phyloP scores from a whole-genome alignment of 2,888 invertebrate species.

The Villa cingulata region DNA sequence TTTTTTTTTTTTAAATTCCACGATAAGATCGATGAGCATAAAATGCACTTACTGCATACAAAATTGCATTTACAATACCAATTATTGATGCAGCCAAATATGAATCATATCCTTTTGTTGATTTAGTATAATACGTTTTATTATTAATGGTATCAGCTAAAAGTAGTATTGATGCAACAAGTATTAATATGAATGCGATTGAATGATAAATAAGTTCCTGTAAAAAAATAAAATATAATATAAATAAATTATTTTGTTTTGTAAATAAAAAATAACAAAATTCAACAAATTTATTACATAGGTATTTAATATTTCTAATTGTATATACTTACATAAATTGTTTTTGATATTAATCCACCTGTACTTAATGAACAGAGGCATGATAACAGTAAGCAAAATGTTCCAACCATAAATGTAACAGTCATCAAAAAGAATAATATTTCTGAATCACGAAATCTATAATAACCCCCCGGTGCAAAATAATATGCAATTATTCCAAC shows the following conservation, averaged over 20 bases:
- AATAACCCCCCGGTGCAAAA: too few species aligned
- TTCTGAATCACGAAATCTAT: constrained; percentile 31
- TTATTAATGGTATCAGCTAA: constrained; percentile 43
- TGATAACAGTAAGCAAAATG: constrained; percentile 58
- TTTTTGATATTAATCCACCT: constrained; percentile 71
- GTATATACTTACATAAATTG: constrained; percentile 32
- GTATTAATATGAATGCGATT: constrained; percentile 55
- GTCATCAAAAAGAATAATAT: constrained; percentile 61
- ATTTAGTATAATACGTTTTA: constrained; percentile 37
- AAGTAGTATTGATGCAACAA: constrained; percentile 56
- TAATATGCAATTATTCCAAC: constrained; percentile 58
- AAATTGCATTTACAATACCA: constrained; percentile 54
- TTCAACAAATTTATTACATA: too few species aligned
- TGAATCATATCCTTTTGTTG: constrained; percentile 43
- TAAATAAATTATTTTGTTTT: background rate
- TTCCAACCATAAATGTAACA: constrained; percentile 65
- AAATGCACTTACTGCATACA: constrained; percentile 65
- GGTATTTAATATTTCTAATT: background rate
- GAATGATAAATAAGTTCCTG: constrained; percentile 75
- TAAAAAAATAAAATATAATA: constrained; percentile 16
- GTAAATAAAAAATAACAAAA: background rate
- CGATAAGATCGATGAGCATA: constrained; percentile 64
- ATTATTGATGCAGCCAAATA: constrained; percentile 59
- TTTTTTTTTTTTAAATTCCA: constrained; percentile 50
- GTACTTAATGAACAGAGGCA: constrained; percentile 68